These are phyloP conservation scores for Dysdera silvatica DNA, from an alignment of 1,140 invertebrate genomes.

Conservation along the genomic window DNA sequence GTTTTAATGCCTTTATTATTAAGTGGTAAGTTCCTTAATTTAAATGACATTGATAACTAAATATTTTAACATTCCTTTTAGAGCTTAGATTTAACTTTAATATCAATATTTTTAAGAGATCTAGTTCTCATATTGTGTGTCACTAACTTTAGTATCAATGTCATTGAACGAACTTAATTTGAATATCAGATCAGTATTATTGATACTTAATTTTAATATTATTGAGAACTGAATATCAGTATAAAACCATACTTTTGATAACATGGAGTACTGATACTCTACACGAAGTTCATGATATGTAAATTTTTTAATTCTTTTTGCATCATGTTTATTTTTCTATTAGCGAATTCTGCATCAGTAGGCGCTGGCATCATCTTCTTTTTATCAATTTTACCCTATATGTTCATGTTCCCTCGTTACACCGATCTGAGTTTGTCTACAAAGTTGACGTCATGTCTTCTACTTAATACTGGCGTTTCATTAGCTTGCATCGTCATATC, in stretches of 20 bases:
- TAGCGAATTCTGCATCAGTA: slow-evolving; percentile 54
- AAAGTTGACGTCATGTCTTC: slow-evolving; percentile 37
- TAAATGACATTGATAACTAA: no score
- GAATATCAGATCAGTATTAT: no score
- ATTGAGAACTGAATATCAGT: no score
- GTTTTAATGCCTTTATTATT: no score
- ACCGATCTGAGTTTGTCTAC: slow-evolving; percentile 52
- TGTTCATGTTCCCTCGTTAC: slow-evolving; percentile 49
- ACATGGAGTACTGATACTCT: neutral
- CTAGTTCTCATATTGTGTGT: no score
- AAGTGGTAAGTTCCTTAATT: no score
- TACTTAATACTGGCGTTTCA: slow-evolving; percentile 55
- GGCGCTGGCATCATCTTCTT: slow-evolving; percentile 55
- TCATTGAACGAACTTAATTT: no score
- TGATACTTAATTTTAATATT: no score
- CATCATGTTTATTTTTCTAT: slow-evolving; percentile 60
- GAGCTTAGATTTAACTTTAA: no score
- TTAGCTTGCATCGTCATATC: slow-evolving; percentile 53
- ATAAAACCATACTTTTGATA: neutral
- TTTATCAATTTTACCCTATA: slow-evolving; percentile 53
- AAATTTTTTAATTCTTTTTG: slow-evolving; percentile 47
- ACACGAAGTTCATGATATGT: neutral
- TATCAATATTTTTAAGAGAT: no score
- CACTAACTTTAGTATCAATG: no score
- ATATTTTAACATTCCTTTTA: no score